phyloP scores from a whole-genome alignment of 2,113 vertebrate genomes.

The Caranx ignobilis region DNA sequence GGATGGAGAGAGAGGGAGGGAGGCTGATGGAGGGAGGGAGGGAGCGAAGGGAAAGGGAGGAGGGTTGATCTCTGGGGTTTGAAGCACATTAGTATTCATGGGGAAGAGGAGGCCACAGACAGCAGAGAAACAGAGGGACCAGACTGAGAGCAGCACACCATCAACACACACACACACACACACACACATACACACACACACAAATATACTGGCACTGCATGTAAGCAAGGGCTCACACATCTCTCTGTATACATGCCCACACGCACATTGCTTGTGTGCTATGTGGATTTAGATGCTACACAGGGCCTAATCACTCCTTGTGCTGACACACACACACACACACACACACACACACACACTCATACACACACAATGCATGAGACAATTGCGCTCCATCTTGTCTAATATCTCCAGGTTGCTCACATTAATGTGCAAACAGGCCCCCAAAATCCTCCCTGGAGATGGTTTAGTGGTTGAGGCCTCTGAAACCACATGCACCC shows the following conservation, averaged over 20 bases:
- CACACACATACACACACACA: slow-evolving; percentile 45
- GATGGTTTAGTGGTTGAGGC: slow-evolving; percentile 63
- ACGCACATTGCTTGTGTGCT: slow-evolving; percentile 21
- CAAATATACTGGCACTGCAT: slow-evolving; percentile 25
- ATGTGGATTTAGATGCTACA: slow-evolving; percentile 50
- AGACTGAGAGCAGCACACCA: slow-evolving; percentile 77
- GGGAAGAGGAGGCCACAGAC: slow-evolving; percentile 85
- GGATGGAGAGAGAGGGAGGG: slow-evolving; percentile 60
- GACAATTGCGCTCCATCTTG: slow-evolving; percentile 28
- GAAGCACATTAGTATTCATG: slow-evolving; percentile 86
- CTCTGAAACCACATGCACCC: slow-evolving; percentile 53
- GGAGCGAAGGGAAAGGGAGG: slow-evolving; percentile 56
- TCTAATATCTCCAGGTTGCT: slow-evolving; percentile 46
- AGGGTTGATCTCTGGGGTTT: slow-evolving; percentile 84
- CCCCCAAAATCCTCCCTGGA: slow-evolving; percentile 56
- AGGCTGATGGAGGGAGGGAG: slow-evolving; percentile 31
- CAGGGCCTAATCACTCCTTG: slow-evolving; percentile 35
- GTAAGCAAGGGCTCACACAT: slow-evolving; percentile 36
- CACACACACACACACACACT: slow-evolving; percentile 38
- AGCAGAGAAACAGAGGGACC: slow-evolving; percentile 82
- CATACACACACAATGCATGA: slow-evolving; percentile 29
- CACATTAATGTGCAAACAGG: slow-evolving; percentile 39
- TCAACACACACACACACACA: slow-evolving; percentile 50
- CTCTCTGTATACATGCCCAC: slow-evolving; percentile 30
- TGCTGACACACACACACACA: slow-evolving; percentile 33